A percentile compares a stretch with the other conserved stretches of the same genome.
phyloP scores from a whole-genome alignment of 2,888 invertebrate genomes.

The Sussaba pulchella region DNA sequence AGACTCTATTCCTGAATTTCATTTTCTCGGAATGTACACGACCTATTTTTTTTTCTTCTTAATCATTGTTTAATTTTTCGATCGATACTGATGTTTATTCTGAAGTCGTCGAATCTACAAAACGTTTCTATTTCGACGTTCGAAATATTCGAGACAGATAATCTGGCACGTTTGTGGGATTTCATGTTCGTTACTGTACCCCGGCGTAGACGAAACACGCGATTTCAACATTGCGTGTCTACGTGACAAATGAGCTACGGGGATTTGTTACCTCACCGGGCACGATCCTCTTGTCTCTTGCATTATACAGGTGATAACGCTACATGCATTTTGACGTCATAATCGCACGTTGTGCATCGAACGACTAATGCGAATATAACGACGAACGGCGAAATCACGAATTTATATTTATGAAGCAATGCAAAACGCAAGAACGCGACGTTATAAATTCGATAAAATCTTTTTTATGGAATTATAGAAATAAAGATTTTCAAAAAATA shows the following conservation, averaged over 20 bases:
- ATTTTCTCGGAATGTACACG: too few species aligned
- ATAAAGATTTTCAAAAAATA: too few species aligned
- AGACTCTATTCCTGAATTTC: too few species aligned
- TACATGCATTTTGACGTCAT: constrained; percentile 16
- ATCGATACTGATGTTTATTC: not conserved
- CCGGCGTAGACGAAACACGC: not conserved
- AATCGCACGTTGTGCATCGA: constrained; percentile 2
- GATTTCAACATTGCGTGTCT: constrained; percentile 28
- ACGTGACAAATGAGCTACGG: constrained; percentile 16
- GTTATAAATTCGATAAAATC: constrained; percentile 5
- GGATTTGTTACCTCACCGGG: constrained; percentile 20
- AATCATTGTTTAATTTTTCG: not conserved
- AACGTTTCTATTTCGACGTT: not conserved
- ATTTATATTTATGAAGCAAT: not conserved
- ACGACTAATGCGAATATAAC: not conserved
- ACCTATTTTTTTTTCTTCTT: not conserved
- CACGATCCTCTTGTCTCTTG: constrained; percentile 22
- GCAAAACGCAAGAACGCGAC: not conserved
- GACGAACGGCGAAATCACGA: not conserved
- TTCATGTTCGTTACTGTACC: not conserved
- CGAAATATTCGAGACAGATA: not conserved
- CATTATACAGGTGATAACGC: constrained; percentile 2
- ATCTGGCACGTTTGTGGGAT: not conserved
- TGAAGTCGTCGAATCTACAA: not conserved
- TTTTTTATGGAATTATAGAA: too few species aligned